Conservation (phyloP, 2,888 invertebrate genomes). For the Ochropacha duplaris region DNA sequence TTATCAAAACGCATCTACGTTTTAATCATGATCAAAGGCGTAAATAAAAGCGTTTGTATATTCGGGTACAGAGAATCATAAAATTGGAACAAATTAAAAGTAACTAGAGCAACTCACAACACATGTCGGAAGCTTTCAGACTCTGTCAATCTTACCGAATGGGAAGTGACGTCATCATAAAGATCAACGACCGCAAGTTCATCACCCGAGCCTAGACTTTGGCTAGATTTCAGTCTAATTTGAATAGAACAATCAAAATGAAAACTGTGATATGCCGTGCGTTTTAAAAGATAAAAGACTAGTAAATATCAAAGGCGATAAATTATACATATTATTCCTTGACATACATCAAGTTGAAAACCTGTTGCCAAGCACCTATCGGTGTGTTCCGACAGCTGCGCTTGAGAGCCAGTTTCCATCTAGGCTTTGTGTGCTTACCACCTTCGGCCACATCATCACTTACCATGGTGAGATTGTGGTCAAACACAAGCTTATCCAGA, state of each 20-base stretch:
- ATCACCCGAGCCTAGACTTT: conserved; percentile 26
- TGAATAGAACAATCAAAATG: conserved; percentile 18
- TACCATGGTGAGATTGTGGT: too few relatives aligned
- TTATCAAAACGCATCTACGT: background rate
- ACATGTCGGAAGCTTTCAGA: conserved; percentile 25
- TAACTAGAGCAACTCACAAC: background rate
- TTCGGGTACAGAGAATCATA: background rate
- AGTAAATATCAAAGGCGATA: background rate
- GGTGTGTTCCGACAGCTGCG: too few relatives aligned
- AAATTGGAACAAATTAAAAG: conserved; percentile 9
- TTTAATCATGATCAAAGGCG: background rate
- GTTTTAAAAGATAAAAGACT: background rate
- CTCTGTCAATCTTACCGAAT: conserved; percentile 28
- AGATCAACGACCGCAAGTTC: conserved; percentile 32
- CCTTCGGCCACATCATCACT: too few relatives aligned
- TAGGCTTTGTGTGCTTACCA: too few relatives aligned
- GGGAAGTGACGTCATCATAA: conserved; percentile 30
- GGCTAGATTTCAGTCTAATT: conserved; percentile 18
- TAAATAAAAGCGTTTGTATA: background rate
- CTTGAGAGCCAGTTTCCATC: too few relatives aligned
- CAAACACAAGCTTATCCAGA: too few relatives aligned
- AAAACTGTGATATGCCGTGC: background rate
- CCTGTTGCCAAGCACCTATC: too few relatives aligned
- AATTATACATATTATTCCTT: background rate
- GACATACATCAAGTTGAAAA: background rate